Percentiles rank a stretch among this genome's conserved stretches.
phyloP scores from a whole-genome alignment of 2,888 invertebrate genomes.

The Lasioglossum leucozonium region DNA sequence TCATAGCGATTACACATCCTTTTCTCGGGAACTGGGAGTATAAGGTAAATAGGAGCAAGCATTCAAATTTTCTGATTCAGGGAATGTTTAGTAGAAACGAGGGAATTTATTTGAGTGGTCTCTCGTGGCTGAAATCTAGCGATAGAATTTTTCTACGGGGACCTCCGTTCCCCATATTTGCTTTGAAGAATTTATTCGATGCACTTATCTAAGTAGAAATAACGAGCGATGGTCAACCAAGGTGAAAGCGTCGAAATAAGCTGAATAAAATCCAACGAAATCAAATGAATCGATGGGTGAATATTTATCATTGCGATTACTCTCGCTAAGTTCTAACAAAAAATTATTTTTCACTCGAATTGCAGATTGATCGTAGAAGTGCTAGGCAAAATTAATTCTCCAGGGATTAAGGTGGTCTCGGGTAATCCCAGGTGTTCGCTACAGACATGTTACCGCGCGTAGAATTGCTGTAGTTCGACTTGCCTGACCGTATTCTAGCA shows the following conservation, averaged over 20 bases:
- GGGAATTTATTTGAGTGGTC: not conserved
- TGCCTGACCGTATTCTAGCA: not conserved
- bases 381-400: not conserved
- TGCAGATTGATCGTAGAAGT: too few species aligned
- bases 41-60: not conserved
- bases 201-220: not conserved
- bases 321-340: too few species aligned
- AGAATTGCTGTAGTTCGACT: not conserved
- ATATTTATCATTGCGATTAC: too few species aligned
- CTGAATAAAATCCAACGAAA: not conserved
- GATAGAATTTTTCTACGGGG: too few species aligned
- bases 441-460: not conserved
- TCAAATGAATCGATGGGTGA: not conserved
- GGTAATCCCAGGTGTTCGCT: not conserved
- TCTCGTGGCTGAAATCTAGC: not conserved
- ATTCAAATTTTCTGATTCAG: not conserved
- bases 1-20: not conserved
- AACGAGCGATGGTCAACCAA: not conserved
- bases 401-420: not conserved
- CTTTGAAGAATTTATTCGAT: not conserved
- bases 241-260: not conserved
- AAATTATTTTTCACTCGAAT: too few species aligned
- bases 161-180: not conserved
- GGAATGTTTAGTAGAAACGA: not conserved
- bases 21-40: not conserved